phyloP scores from a whole-genome alignment of 2,888 invertebrate genomes.

The Nebria salina region DNA sequence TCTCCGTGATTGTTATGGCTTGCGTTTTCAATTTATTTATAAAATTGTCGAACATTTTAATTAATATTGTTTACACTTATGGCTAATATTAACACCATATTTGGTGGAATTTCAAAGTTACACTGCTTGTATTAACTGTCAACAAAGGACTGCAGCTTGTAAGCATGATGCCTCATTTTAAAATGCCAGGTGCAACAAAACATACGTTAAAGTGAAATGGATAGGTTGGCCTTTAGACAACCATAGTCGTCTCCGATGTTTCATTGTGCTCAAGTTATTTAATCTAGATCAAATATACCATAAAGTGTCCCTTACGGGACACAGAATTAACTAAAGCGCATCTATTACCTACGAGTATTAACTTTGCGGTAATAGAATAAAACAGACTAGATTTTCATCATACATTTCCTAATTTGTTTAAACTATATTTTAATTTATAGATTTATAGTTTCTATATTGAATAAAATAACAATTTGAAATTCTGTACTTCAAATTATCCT shows the following conservation, averaged over 20 bases:
- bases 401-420: too few relatives aligned
- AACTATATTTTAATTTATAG: too few relatives aligned
- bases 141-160: slow-evolving; percentile 28
- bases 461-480: too few relatives aligned
- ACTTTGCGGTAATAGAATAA: too few relatives aligned
- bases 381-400: too few relatives aligned
- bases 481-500: too few relatives aligned
- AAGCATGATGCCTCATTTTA: slow-evolving; percentile 15
- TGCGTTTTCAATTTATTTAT: slow-evolving; percentile 62
- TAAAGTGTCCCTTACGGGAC: too few relatives aligned
- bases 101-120: slow-evolving; percentile 30
- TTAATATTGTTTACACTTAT: slow-evolving; percentile 2
- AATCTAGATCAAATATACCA: too few relatives aligned
- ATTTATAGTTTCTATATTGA: too few relatives aligned
- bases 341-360: too few relatives aligned
- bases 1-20: slow-evolving; percentile 61
- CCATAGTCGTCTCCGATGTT: not conserved
- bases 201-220: slow-evolving; percentile 22
- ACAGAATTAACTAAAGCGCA: too few relatives aligned
- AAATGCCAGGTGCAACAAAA: slow-evolving; percentile 43
- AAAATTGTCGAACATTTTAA: slow-evolving; percentile 64
- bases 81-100: not conserved
- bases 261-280: not conserved
- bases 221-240: not conserved
- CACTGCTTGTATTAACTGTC: slow-evolving; percentile 25